Evolutionary conservation across 1,140 invertebrate genomes (phyloP), one percentile per base, ranked within the genome.

Genomic region (Diprion similis): DNA sequence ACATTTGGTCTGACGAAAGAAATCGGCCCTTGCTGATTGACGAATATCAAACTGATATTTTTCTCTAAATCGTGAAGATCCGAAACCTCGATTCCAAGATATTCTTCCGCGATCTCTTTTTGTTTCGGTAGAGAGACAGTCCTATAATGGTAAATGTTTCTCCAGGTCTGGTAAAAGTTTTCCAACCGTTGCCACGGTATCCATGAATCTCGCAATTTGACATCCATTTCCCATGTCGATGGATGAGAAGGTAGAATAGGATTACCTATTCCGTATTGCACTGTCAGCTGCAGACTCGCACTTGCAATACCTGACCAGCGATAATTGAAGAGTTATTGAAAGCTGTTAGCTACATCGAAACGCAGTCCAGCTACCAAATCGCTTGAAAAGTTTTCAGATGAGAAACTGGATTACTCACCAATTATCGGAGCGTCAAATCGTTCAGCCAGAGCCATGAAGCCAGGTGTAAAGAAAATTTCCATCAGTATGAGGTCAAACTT

Each of bases 1-100:
- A 87, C 85, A 79, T 79, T 84, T 78, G 82, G 88, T 83, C 75
- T 84, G 78, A 80, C 83, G 82, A 75, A 87, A 77, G 66, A 83
- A 78, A 85, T 84, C 82, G 46, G 73, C 78, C 46, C 83, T 81
- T 73, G 73, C 77, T 15, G 76, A 76, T 75, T 76, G 64, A 66
- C 19, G 64, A 19, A 10, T 17, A 10, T 8, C n/a, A 9, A 66
- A 13, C 19, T 66, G 19, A 66, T 66, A 13, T 66, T 66, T 19
- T 66, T 66, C n/a, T 19, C n/a, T 11, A 17, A 66, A 10, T 66
- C 11, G 11, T 66, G 9, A 66, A 66, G 11, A n/a, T 17, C 64
- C 8, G 64, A 66, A 66, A 17, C 17, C 19, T 17, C n/a, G 13
- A 19, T 15, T 15, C 17, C 17, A 1, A 64, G 17, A 17, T 64